phyloP scores from a whole-genome alignment of 2,888 invertebrate species.

The Pedicia rivosa region DNA sequence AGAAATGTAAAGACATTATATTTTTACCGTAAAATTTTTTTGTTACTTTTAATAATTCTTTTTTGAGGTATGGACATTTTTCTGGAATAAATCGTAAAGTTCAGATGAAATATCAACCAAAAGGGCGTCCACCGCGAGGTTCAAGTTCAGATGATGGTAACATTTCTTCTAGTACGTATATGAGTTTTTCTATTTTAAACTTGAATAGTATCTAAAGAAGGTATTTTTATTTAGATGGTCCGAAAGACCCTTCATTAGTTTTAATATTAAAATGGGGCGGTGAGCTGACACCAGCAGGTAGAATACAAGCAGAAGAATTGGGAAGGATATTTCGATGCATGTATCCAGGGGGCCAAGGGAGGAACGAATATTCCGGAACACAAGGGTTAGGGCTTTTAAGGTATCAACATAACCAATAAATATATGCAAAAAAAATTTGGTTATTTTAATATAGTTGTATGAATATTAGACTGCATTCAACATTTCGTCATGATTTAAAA shows the following conservation, averaged over 20 bases:
- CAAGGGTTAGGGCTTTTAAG: constrained; percentile 90
- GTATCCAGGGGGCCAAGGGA: constrained; percentile 96
- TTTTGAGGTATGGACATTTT: constrained; percentile 89
- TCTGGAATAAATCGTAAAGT: constrained; percentile 99
- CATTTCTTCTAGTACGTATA: constrained; percentile 19
- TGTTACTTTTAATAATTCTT: not conserved
- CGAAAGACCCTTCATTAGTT: constrained; percentile 85
- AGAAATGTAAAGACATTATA: constrained; percentile 69
- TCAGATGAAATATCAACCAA: constrained; percentile 97
- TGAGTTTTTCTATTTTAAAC: constrained; percentile 3
- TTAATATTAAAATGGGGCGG: constrained; percentile 99
- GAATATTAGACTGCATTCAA: constrained; percentile 67
- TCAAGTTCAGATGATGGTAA: constrained; percentile 91
- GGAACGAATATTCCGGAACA: constrained; percentile 80
- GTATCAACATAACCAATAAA: no score
- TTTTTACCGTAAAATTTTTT: no score
- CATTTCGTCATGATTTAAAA: constrained; percentile 96
- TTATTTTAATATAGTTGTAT: not conserved
- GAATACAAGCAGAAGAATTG: constrained; percentile 93
- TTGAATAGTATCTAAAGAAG: no score
- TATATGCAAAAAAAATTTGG: no score
- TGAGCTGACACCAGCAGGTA: constrained; percentile 93
- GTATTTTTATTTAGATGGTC: no score
- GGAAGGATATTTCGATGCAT: constrained; percentile 98
- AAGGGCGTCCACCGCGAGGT: constrained; percentile 79